These are phyloP conservation scores for Diarsia rubi DNA, from an alignment of 2,888 invertebrate species.

Conservation along the genomic window DNA sequence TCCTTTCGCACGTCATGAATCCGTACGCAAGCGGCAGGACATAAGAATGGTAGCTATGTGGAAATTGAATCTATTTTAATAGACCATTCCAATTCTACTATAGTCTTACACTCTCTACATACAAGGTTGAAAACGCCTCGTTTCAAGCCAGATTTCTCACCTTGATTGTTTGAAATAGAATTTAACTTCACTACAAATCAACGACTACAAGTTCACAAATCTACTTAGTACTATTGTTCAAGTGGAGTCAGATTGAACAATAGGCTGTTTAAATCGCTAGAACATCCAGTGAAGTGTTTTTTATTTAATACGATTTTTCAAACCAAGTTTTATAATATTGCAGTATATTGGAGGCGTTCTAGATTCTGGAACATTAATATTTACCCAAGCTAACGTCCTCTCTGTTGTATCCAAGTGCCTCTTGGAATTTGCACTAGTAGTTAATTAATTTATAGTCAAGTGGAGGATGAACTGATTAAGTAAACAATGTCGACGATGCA, in stretches of 20 bases:
- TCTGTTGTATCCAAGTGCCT: slow-evolving; percentile 51
- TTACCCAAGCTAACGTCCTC: slow-evolving; percentile 1
- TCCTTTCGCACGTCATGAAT: slow-evolving; percentile 75
- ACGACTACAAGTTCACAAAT: slow-evolving; percentile 61
- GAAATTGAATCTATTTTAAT: slow-evolving; percentile 60
- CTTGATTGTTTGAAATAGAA: slow-evolving; percentile 63
- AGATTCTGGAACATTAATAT: slow-evolving; percentile 32
- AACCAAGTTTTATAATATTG: slow-evolving; percentile 10
- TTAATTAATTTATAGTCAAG: slow-evolving; percentile 82
- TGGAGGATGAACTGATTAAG: slow-evolving; percentile 80
- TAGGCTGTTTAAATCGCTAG: slow-evolving; percentile 60
- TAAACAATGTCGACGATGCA: slow-evolving; percentile 80
- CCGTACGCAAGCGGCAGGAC: slow-evolving; percentile 67
- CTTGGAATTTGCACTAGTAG: slow-evolving; percentile 68
- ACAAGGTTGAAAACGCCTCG: slow-evolving; percentile 41
- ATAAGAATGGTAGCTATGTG: slow-evolving; percentile 62
- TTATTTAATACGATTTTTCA: slow-evolving; percentile 48
- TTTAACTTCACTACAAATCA: slow-evolving; percentile 62
- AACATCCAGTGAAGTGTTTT: slow-evolving; percentile 56
- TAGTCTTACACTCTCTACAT: slow-evolving; percentile 9
- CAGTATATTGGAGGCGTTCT: slow-evolving; percentile 1
- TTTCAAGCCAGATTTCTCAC: slow-evolving; percentile 37
- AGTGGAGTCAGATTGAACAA: slow-evolving; percentile 61
- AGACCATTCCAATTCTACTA: slow-evolving; percentile 32
- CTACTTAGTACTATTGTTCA: slow-evolving; percentile 64